phyloP scores from a whole-genome alignment of 1,140 invertebrate species.

The Aphidius ervi region DNA sequence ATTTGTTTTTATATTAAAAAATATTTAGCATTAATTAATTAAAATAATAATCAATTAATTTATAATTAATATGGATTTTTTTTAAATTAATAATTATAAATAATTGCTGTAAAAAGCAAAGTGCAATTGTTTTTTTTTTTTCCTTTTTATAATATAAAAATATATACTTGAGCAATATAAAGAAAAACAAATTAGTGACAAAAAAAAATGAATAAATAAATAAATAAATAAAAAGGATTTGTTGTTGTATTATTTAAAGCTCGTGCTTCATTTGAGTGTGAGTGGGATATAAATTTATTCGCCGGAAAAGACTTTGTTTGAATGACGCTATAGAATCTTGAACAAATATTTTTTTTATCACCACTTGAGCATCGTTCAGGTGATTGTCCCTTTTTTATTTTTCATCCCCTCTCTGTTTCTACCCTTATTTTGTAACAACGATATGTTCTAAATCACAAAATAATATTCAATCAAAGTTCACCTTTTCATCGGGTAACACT shows the following conservation, averaged over 20 bases:
- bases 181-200: not conserved
- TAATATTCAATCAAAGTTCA: constrained; percentile 9
- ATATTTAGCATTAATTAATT: constrained; percentile 5
- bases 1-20: constrained; percentile 14
- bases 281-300: constrained; percentile 14
- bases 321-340: constrained; percentile 13
- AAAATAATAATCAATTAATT: constrained; percentile 6
- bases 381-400: not conserved
- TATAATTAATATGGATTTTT: not conserved
- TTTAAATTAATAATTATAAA: constrained; percentile 12
- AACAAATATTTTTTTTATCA: constrained; percentile 23
- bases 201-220: constrained; percentile 12
- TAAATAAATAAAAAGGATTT: constrained; percentile 9
- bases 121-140: not conserved
- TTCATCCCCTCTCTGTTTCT: not conserved
- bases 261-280: constrained; percentile 2
- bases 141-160: constrained; percentile 10
- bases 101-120: constrained; percentile 1
- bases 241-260: constrained; percentile 2
- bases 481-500: constrained; percentile 4
- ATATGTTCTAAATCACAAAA: too few relatives aligned
- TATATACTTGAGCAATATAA: not conserved
- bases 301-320: constrained; percentile 10
- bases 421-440: too few relatives aligned
- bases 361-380: not conserved